Evolutionary conservation across 1,140 invertebrate species (phyloP), one percentile per base, ranked within the genome.

Genomic region (Drosophila leontia): DNA sequence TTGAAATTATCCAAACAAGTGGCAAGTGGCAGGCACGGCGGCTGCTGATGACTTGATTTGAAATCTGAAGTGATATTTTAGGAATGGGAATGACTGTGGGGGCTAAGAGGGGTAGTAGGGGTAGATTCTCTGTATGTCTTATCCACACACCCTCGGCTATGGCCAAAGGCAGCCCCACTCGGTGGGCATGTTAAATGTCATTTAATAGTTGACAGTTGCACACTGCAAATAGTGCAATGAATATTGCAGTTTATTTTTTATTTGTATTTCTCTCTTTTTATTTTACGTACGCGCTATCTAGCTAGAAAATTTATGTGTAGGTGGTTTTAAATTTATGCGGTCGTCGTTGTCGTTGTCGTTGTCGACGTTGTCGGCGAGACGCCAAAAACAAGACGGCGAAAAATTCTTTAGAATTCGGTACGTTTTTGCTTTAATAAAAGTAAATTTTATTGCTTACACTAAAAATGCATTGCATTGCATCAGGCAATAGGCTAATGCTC

Each of bases 181-280:
- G 45, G 47, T 83, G 87, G 84, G 84, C 84, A 88, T 88, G 85
- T 90, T 88, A 88, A 88, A 88, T 88, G 84, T 88, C 84, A 88
- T 88, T 88, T 88, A 88, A 88, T 88, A 88, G 84, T 90, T 88
- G 84, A 87, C 84, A 88, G 84, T 87, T 87, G 84, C 84, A 88
- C 84, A 85, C 84, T 85, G 71, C 70, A 74, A 63, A 41, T 75
- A 71, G 50, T 55, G 67, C 67, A 68, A 70, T 88, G 80, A 80
- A 88, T 78, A 88, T 87, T 87, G 84, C 83, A 83, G 77, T 87
- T 87, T 77, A 80, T 82, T 85, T 65, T 75, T 72, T 48, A 56
- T 56, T 59, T 63, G 29, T 44, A 45, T 75, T 37, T 23, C 5
- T 39, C 41, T 63, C 60, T 76, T 71, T 76, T 71, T 51, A 26